phyloP scores from a whole-genome alignment of 2,797 vertebrate genomes.

The Falco berigora region DNA sequence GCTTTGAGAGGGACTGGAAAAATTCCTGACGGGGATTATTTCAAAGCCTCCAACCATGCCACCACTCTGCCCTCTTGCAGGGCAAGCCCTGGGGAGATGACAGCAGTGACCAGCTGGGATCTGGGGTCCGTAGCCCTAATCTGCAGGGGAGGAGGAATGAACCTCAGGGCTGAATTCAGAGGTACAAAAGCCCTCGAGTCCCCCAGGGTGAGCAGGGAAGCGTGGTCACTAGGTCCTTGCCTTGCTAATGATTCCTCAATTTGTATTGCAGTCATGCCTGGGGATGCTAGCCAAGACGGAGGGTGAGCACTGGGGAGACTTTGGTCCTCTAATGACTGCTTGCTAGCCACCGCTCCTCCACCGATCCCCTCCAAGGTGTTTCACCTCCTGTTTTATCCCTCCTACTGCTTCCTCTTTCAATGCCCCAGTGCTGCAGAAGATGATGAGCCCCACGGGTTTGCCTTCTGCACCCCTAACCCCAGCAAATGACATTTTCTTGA shows the following conservation, averaged over 20 bases:
- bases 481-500: neutral
- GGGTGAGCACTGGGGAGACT: neutral
- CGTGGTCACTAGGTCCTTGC: neutral
- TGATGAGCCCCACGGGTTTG: neutral
- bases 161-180: neutral
- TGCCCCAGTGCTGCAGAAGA: neutral
- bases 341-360: fast-evolving
- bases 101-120: neutral
- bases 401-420: neutral
- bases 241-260: neutral
- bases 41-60: neutral
- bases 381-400: neutral
- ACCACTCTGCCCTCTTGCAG: neutral
- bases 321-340: neutral
- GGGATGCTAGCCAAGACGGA: neutral
- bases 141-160: fast-evolving
- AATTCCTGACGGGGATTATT: neutral
- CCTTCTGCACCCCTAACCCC: neutral
- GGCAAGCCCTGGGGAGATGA: neutral
- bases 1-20: neutral
- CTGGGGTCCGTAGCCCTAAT: neutral
- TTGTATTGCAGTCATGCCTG: neutral
- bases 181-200: neutral
- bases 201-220: neutral
- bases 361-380: neutral